Evolutionary conservation across 1,140 invertebrate species (phyloP), one percentile per base, ranked within the genome.

Genomic region (Lerema accius): DNA sequence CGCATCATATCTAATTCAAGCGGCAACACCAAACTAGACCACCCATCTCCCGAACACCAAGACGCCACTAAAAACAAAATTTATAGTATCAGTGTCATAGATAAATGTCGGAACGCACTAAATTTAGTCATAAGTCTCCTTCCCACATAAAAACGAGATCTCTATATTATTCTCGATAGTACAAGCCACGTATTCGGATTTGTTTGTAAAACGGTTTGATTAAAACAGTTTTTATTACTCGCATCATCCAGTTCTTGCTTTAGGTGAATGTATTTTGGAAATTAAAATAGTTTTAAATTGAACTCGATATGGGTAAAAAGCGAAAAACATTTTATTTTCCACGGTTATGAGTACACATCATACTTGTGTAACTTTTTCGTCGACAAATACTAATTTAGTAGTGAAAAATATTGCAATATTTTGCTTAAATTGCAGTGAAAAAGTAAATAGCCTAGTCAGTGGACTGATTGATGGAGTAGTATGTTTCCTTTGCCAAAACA

Each of bases 101-200:
- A 55, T 55, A 55, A 55, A 55, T 42, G 50, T 55, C 50, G 16
- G 17, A 16, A 42, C 37, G 19, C 50, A 55, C 50, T 55, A 55
- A 55, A 55, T 55, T 42, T 55, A 55, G 50, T 55, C 50, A 55
- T 55, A 55, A 55, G 50, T 55, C 50, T 26, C 50, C 50, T 14
- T 42, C 50, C 50, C 50, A 55, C 50, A 55, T 55, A 55, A 42
- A 55, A 42, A 55, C 50, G 50, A 42, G 19, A 11, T 42, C 50
- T 28, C 50, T 15, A 55, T 15, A 55, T 55, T 55, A 37, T 37
- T 55, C 42, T 53, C 39, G 7, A 11, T 9, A 11, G 50, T 40
- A 23, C 32, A 16, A 16, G 3, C 4, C 6, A 37, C 13, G 13
- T 16, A 26, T 14, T 40, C 19, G 50, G 35, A 4, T 40, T 53